Evolutionary conservation across 1,140 invertebrate species (phyloP), one percentile per base, ranked within the genome.

Genomic region (Stegodyphus dumicola): DNA sequence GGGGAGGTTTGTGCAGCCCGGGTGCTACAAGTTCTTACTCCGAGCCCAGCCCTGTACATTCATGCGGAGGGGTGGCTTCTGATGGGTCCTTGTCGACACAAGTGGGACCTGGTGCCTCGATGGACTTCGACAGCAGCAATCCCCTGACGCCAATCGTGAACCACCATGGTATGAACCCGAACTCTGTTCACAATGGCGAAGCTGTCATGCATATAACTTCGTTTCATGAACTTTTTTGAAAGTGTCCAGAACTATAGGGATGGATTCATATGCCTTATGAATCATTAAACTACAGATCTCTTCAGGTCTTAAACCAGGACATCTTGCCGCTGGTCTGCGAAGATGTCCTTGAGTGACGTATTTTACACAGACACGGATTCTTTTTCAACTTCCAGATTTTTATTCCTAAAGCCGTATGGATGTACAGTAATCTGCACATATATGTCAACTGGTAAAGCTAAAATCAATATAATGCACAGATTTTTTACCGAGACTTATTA

Each of bases 11-110:
- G 9, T 74, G 85, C 52, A 87, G 85, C 65, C 87, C 87, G 15
- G 87, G 86, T n/a, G 87, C 73, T 51, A 33, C 33, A 33, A 88
- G 87, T 67, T 88, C 87, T 17, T 88, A 87, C 66, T 88, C 87
- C 7, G 87, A 88, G 52, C 53, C 86, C 17, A 87, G 86, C 64
- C 87, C 87, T 18, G 86, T 77, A 2, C 86, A 87, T n/a, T 71
- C 87, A 0, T 81, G 77, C 18, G 86, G 81, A 0, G 86, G 86
- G 4, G 33, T 85, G 49, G 49, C 64, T 0, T 78, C 80, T 6
- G 80, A 85, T 9, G 77, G 77, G 0, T 76, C 86, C 17, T 17
- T 77, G 51, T 78, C 81, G 67, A 79, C 69, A 6, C 77, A 85
- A 10, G 54, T 80, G 7, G 77, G 70, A 11, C 76, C 51, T n/a